A percentile compares a stretch with the other conserved stretches of the same genome.
These are phyloP conservation scores for Galerucella pusilla DNA, from an alignment of 2,888 invertebrate genomes.

Conservation along the genomic window DNA sequence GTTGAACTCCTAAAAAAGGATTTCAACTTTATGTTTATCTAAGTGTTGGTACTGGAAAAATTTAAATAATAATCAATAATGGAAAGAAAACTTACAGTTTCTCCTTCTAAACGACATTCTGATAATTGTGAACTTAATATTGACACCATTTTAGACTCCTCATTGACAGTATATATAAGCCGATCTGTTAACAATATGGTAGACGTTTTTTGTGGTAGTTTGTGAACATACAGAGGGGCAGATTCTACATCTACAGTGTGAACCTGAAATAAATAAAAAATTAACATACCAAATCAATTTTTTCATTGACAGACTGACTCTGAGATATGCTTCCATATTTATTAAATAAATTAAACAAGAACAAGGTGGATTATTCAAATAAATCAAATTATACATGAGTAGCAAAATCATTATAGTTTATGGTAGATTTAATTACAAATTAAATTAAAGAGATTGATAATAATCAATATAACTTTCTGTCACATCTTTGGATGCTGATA, in stretches of 20 bases:
- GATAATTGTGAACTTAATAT: constrained; percentile 71
- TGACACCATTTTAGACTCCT: constrained; percentile 65
- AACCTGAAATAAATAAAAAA: constrained; percentile 64
- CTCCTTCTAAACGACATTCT: constrained; percentile 68
- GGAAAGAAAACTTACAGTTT: constrained; percentile 60
- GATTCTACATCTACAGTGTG: constrained; percentile 75
- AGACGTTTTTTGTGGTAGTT: constrained; percentile 72
- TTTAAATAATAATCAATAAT: not conserved
- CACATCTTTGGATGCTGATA: too few relatives aligned
- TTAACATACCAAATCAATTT: constrained; percentile 20
- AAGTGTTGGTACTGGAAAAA: too few relatives aligned
- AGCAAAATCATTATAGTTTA: too few relatives aligned
- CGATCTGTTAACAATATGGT: constrained; percentile 75
- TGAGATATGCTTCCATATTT: too few relatives aligned
- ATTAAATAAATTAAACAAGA: too few relatives aligned
- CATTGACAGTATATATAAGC: constrained; percentile 73
- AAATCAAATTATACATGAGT: too few relatives aligned
- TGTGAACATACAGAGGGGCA: constrained; percentile 76
- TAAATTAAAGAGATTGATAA: too few relatives aligned
- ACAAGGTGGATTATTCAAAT: too few relatives aligned
- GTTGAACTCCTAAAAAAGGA: constrained; percentile 68
- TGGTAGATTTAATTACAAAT: too few relatives aligned
- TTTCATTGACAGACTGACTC: constrained; percentile 13
- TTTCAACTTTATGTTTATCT: not conserved
- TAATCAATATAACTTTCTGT: too few relatives aligned